phyloP scores from a whole-genome alignment of 1,140 invertebrate species.

The Macrobrachium rosenbergii region DNA sequence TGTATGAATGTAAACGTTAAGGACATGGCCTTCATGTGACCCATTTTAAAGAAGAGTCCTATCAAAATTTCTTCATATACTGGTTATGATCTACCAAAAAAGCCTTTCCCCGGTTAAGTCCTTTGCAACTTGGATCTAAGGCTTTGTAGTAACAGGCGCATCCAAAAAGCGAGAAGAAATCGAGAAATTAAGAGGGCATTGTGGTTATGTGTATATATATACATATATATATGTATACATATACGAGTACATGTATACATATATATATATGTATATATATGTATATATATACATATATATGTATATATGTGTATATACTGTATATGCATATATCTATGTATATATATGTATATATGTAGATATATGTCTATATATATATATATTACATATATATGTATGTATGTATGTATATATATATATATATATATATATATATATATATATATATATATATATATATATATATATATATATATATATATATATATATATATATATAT shows the following conservation, averaged over 20 bases:
- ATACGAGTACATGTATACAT: neutral
- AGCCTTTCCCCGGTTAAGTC: no score
- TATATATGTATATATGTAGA: slow-evolving; percentile 28
- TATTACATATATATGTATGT: neutral
- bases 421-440: neutral
- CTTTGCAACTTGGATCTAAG: neutral
- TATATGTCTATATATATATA: neutral
- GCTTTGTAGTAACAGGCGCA: neutral
- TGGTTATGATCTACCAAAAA: no score
- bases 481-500: slow-evolving; percentile 21
- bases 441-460: neutral
- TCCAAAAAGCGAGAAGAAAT: neutral
- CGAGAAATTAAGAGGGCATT: neutral
- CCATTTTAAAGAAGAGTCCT: no score
- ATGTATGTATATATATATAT: neutral
- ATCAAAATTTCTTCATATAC: no score
- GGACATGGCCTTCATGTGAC: no score
- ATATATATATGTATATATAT: slow-evolving; percentile 39
- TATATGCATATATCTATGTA: slow-evolving; percentile 17
- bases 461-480: slow-evolving; percentile 9
- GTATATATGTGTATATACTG: neutral
- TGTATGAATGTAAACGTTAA: no score
- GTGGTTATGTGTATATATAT: neutral
- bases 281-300: slow-evolving; percentile 6
- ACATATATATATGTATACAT: neutral